phyloP scores from a whole-genome alignment of 2,888 invertebrate species.

The Cacoxenus indagator region DNA sequence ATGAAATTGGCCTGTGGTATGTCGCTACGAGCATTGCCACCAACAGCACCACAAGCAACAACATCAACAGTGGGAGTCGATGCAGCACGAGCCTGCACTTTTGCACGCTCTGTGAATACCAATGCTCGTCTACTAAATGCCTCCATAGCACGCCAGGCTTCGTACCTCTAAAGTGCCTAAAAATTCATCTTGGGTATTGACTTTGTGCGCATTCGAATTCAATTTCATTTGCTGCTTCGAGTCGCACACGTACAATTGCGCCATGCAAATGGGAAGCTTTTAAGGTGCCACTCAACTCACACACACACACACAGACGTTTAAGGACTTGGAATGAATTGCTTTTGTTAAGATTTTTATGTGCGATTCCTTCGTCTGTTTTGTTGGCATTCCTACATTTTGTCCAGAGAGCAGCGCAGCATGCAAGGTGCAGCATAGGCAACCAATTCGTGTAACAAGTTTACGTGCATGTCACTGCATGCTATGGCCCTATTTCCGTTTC shows the following conservation, averaged over 20 bases:
- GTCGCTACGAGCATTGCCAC: neutral
- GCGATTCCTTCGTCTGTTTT: neutral
- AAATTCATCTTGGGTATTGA: constrained; percentile 13
- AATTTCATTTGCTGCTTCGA: constrained; percentile 7
- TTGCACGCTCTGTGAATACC: neutral
- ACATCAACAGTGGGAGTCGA: neutral
- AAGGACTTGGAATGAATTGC: constrained; percentile 52
- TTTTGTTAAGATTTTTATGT: constrained; percentile 53
- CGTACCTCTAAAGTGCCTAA: too few species aligned
- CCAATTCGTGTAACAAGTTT: constrained; percentile 52
- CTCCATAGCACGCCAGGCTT: neutral
- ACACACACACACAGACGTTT: neutral
- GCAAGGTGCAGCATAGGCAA: neutral
- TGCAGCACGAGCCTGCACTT: neutral
- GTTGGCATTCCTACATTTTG: neutral
- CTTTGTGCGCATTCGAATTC: constrained; percentile 16
- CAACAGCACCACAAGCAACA: neutral
- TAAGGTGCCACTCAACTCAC: neutral
- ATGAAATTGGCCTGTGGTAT: neutral
- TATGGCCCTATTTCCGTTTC: constrained; percentile 53
- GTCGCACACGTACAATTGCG: neutral
- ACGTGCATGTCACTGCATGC: constrained; percentile 60
- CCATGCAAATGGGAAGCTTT: neutral
- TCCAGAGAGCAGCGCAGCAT: too few species aligned
- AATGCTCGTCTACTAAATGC: neutral